Evolutionary conservation across 2,888 invertebrate species (phyloP).

Genomic region (Temnothorax ravouxi): DNA sequence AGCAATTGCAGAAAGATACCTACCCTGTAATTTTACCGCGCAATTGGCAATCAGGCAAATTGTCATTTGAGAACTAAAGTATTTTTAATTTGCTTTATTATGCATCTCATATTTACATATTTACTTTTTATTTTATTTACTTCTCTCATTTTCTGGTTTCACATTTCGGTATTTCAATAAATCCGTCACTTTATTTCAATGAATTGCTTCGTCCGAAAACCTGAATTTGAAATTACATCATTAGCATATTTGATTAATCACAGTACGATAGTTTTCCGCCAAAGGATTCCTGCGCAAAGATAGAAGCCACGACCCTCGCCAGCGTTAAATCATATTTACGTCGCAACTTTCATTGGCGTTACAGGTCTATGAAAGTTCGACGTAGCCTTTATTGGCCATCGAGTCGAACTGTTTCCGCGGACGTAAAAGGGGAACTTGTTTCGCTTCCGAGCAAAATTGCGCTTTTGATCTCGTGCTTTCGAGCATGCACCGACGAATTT

Average conservation of each 20-base stretch:
- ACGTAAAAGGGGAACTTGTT: constrained; percentile 44
- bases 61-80: neutral
- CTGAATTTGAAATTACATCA: neutral
- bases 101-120: neutral
- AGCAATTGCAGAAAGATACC: neutral
- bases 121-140: neutral
- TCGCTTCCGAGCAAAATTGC: constrained; percentile 41
- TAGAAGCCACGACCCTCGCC: neutral
- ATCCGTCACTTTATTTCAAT: neutral
- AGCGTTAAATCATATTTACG: constrained; percentile 52
- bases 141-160: neutral
- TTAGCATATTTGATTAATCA: constrained; percentile 6
- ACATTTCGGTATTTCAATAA: neutral
- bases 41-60: neutral
- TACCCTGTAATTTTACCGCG: neutral
- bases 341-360: constrained; percentile 46
- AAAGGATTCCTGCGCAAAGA: neutral
- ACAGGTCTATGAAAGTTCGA: constrained; percentile 44
- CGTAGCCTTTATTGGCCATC: constrained; percentile 50
- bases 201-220: neutral
- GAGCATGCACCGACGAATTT: constrained; percentile 52
- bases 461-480: constrained; percentile 54
- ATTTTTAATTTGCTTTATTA: neutral
- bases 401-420: constrained; percentile 47
- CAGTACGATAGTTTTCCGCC: neutral